These are phyloP conservation scores for Zaprionus kolodkinae DNA, from an alignment of 1,140 invertebrate species.

Conservation along the genomic window DNA sequence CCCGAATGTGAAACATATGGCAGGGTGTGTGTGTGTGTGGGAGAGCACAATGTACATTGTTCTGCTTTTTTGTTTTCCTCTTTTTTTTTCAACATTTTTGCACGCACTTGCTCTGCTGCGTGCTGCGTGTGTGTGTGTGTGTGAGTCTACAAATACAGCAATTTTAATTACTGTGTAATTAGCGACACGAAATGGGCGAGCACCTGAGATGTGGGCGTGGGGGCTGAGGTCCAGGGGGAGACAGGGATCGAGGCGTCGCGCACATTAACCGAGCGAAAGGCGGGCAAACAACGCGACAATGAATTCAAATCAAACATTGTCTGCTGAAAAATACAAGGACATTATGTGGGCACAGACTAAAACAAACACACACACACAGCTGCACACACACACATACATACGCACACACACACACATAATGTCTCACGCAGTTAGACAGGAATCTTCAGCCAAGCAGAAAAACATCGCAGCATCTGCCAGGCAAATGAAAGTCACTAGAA, in stretches of 20 bases:
- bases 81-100: conserved; percentile 65
- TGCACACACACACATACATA: conserved; percentile 30
- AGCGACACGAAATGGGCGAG: conserved; percentile 65
- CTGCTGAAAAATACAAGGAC: conserved; percentile 58
- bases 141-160: conserved; percentile 63
- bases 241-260: neutral
- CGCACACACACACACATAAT: conserved; percentile 31
- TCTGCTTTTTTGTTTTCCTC: conserved; percentile 23
- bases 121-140: conserved; percentile 24
- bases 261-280: conserved; percentile 41
- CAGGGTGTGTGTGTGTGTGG: neutral
- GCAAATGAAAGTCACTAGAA: conserved; percentile 35
- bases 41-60: conserved; percentile 36
- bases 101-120: conserved; percentile 58
- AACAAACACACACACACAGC: conserved; percentile 29
- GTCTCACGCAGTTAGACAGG: neutral
- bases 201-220: conserved; percentile 46
- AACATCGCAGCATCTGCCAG: conserved; percentile 18
- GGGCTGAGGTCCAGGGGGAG: neutral
- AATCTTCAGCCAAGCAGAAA: conserved; percentile 19
- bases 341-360: conserved; percentile 73
- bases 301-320: conserved; percentile 81
- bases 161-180: conserved; percentile 83
- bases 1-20: conserved; percentile 33
- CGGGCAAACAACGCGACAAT: conserved; percentile 74